Evolutionary conservation across 1,140 invertebrate genomes (phyloP), one percentile per base, ranked within the genome.

Genomic region (Microplitis mediator): DNA sequence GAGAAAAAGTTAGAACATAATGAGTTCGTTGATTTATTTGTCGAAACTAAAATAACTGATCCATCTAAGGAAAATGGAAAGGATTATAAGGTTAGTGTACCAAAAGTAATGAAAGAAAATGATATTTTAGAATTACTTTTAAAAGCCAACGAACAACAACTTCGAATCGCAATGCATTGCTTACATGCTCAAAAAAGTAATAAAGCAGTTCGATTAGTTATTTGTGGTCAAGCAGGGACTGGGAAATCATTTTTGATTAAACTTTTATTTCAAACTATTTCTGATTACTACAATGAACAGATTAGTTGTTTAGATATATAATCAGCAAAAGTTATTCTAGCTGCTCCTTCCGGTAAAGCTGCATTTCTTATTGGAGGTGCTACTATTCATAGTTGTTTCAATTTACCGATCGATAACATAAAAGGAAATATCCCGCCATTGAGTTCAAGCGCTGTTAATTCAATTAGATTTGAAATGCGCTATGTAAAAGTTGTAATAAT

Each of bases 271-370:
- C 69, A 77, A 70, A 61, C 69, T 51, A 61, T 79, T 39, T 72
- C 62, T 6, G 16, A 69, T 69, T 67, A 75, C 72, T 76, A 71
- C 56, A 58, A 76, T 51, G 69, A 74, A 35, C 2, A 60, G 62
- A 62, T 62, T 62, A 64, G 56, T n/a, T 76, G 73, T 54, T n/a
- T 13, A 54, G 66, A 77, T 52, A 62, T 16, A 31, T 73, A 76
- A 54, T 34, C 32, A 56, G 32, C 73, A 8, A 74, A 75, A 74
- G 77, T 81, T 36, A 54, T 83, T 16, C 63, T 84, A 62, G 73
- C 76, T 61, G 82, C 82, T 23, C 74, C 78, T 6, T 80, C 81
- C 3, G 84, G 84, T 8, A 84, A 83, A 76, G 84, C 84, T n/a
- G 83, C 83, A 6, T 78, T 77, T 69, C 63, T 77, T 50, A 79